Evolutionary conservation across 1,140 invertebrate species (phyloP).

Genomic region (Leptinotarsa texana): DNA sequence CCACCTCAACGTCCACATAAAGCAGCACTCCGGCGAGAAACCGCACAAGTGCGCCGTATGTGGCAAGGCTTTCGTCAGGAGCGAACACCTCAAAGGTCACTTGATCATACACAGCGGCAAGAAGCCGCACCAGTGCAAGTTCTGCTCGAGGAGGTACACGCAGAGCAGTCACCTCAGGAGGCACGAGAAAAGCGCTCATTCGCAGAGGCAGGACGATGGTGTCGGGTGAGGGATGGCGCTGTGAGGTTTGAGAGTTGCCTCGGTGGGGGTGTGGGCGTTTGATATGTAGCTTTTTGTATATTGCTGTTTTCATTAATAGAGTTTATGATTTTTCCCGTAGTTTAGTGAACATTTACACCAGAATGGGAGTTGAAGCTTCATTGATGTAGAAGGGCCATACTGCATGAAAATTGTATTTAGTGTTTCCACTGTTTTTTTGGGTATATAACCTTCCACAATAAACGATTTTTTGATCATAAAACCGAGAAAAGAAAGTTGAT

Average conservation of each 20-base stretch:
- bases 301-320: too few relatives aligned
- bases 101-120: conserved; percentile 69
- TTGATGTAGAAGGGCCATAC: too few relatives aligned
- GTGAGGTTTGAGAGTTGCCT: background rate
- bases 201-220: background rate
- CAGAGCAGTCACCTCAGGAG: conserved; percentile 62
- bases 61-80: conserved; percentile 61
- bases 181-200: conserved; percentile 49
- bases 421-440: too few relatives aligned
- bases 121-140: conserved; percentile 61
- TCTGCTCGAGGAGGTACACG: conserved; percentile 63
- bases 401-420: too few relatives aligned
- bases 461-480: too few relatives aligned
- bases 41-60: conserved; percentile 61
- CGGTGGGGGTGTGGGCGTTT: too few relatives aligned
- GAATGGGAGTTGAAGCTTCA: too few relatives aligned
- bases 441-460: too few relatives aligned
- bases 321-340: too few relatives aligned
- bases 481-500: too few relatives aligned
- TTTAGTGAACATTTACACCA: too few relatives aligned
- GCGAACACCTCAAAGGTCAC: conserved; percentile 64
- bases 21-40: conserved; percentile 44
- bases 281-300: too few relatives aligned
- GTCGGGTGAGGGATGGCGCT: background rate
- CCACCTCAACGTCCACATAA: conserved; percentile 39